phyloP scores from a whole-genome alignment of 2,797 vertebrate genomes.

The Heteromormyrus szaboi region DNA sequence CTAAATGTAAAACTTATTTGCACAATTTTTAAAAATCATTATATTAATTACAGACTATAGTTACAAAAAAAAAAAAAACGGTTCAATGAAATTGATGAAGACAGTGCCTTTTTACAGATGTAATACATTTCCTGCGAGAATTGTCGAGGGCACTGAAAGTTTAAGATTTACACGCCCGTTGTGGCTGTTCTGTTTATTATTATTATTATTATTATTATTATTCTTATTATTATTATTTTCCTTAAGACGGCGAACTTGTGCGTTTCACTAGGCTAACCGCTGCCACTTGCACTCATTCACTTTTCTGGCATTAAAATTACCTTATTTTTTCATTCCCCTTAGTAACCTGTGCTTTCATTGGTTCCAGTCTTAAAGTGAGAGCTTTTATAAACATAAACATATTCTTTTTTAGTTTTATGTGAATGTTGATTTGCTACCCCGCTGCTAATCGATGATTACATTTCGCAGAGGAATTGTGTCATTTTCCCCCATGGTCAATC shows the following conservation, averaged over 20 bases:
- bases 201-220: neutral
- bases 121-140: neutral
- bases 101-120: neutral
- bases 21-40: neutral
- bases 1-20: neutral
- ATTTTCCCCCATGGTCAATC: neutral
- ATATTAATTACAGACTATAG: neutral
- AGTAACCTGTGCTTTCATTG: neutral
- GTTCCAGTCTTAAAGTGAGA: neutral
- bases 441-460: neutral
- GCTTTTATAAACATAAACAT: neutral
- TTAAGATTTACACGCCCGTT: neutral
- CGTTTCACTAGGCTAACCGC: neutral
- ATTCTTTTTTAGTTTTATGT: neutral
- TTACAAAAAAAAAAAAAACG: neutral
- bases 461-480: neutral
- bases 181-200: neutral
- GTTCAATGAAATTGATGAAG: neutral
- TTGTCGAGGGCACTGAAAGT: neutral
- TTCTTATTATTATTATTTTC: neutral
- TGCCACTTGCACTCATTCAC: neutral
- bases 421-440: neutral
- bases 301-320: neutral
- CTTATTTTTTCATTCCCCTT: neutral
- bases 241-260: neutral